phyloP scores from a whole-genome alignment of 23 tunicate genomes.

The Aplidium turbinatum region DNA sequence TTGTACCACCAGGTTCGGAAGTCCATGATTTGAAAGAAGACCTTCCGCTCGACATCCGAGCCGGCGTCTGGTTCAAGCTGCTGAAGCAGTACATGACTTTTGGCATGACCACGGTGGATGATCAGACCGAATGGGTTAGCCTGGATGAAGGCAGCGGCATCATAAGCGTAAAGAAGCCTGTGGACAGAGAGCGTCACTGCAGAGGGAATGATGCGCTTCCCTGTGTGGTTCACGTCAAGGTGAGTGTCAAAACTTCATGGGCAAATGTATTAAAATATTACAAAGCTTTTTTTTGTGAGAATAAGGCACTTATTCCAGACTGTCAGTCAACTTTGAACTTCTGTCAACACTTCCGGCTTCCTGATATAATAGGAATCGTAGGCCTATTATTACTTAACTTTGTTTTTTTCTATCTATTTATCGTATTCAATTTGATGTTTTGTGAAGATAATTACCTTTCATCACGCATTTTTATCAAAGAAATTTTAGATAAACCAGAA shows the following conservation, averaged over 20 bases:
- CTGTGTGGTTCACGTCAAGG: conserved; percentile 67
- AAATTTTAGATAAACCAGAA: no score
- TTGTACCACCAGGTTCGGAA: conserved; percentile 25
- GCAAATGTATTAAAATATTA: no score
- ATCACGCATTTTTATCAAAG: no score
- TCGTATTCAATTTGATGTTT: no score
- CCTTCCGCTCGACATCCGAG: not conserved
- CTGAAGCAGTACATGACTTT: conserved; percentile 33
- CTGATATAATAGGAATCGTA: no score
- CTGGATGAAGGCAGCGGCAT: conserved; percentile 51
- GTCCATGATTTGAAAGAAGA: conserved; percentile 34
- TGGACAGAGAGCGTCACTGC: conserved; percentile 75
- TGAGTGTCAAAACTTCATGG: conserved; percentile 20
- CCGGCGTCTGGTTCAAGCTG: conserved; percentile 33
- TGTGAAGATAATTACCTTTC: no score
- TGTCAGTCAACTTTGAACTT: no score
- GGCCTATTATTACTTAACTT: no score
- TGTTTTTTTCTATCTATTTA: no score
- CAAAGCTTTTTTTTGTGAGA: no score
- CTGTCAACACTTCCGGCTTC: no score
- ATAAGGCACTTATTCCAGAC: no score
- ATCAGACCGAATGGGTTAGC: conserved; percentile 55
- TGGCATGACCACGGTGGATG: conserved; percentile 33
- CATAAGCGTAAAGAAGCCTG: conserved; percentile 59
- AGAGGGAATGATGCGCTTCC: conserved; percentile 36